These are phyloP conservation scores for Pan troglodytes DNA, from an alignment of 2,113 vertebrate genomes.

Conservation along the genomic window DNA sequence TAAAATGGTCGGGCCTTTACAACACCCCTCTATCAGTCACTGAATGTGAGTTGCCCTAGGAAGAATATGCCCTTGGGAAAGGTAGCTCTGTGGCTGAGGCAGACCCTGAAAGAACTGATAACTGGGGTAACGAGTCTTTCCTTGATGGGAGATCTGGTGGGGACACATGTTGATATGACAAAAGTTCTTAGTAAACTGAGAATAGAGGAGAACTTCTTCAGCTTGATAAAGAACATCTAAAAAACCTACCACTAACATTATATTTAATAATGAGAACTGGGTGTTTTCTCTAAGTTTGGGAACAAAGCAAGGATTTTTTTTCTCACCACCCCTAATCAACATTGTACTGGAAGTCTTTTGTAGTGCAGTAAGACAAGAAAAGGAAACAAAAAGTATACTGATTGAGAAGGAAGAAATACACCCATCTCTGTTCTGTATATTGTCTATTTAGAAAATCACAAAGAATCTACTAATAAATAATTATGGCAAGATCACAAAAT, in stretches of 20 bases:
- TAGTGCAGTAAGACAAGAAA: neutral
- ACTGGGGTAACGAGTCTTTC: neutral
- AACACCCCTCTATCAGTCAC: neutral
- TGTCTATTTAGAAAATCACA: neutral
- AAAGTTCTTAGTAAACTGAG: constrained; percentile 2
- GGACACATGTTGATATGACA: neutral
- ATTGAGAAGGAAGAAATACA: constrained; percentile 1
- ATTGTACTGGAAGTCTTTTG: neutral
- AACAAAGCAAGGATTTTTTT: neutral
- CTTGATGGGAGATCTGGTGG: neutral
- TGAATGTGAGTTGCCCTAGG: neutral
- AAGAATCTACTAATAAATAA: neutral
- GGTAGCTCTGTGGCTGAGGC: neutral
- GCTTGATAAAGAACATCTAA: neutral
- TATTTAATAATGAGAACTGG: neutral
- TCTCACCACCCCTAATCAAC: neutral
- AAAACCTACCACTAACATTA: neutral
- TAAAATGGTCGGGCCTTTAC: neutral
- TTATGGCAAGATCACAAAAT: neutral
- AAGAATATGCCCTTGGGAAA: neutral
- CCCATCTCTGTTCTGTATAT: neutral
- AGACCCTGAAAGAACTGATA: neutral
- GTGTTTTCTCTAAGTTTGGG: neutral
- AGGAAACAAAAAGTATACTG: neutral
- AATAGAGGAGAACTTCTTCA: neutral